Percentiles rank a stretch among this genome's conserved stretches.
Evolutionary conservation across 2,113 vertebrate genomes (phyloP).

Genomic region (Diadophis punctatus): DNA sequence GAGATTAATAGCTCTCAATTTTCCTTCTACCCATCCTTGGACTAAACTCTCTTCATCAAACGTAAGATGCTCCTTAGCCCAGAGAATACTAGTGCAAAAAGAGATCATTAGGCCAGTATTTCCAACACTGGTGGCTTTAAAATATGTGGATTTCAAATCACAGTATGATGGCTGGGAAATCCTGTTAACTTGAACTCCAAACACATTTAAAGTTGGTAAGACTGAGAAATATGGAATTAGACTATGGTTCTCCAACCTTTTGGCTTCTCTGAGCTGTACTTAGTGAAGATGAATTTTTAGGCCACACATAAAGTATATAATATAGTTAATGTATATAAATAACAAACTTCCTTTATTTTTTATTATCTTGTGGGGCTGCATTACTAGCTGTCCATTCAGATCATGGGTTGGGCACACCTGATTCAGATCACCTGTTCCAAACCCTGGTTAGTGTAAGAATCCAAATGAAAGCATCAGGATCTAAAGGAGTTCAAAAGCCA

Average conservation of each 20-base stretch:
- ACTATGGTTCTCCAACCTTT: not conserved
- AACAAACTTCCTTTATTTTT: not conserved
- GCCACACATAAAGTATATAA: not conserved
- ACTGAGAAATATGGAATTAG: not conserved
- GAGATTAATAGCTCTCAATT: not conserved
- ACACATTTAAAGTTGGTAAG: not conserved
- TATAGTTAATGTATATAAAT: not conserved
- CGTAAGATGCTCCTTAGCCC: not conserved
- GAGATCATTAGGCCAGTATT: not conserved
- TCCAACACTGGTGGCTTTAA: not conserved
- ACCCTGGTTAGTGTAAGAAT: not conserved
- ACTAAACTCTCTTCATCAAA: not conserved
- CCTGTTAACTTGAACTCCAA: not conserved
- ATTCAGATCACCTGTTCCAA: not conserved
- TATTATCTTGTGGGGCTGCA: not conserved
- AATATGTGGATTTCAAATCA: not conserved
- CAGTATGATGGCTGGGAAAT: not conserved
- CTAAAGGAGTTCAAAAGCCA: not conserved
- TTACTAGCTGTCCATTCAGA: not conserved
- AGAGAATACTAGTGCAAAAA: not conserved
- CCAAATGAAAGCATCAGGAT: not conserved
- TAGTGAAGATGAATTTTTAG: not conserved
- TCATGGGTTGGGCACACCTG: not conserved
- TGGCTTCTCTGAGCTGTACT: not conserved
- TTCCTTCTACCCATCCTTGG: not conserved